Base-by-base conservation (phyloP, 2,888 invertebrate genomes). In the Clostera curtula region DNA sequence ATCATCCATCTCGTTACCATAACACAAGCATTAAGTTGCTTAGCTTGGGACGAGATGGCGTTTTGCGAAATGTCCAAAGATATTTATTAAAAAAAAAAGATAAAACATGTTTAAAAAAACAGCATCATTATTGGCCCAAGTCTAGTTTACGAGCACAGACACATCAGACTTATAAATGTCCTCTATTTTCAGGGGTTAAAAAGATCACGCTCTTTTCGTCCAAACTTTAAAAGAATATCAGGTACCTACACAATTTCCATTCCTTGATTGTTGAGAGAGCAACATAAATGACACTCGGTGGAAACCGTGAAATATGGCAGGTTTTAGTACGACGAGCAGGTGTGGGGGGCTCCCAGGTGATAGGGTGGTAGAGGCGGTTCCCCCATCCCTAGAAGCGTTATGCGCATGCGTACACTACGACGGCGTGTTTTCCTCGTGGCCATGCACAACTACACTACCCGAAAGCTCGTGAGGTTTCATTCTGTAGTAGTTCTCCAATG, bases 381-480 rank as follows among this genome's bases (percentile, higher is more conserved):
- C 31, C 43, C 24, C 27, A 31, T 38, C 29, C 37, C 28, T 37
- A 34, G 27, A 38, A 29, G 37, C 29, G 40, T 27, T 35, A 36
- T 31, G 59, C 82, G 80, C 82, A 74, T 65, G 80, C 77, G 73
- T 70, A 68, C 63, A 60, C 61, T 62, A 65, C 56, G 39, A 47
- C 70, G 64, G 66, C 79, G 71, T 80, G 75, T 56, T 71, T 59
- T 60, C 73, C 77, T 75, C 79, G 79, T 79, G 74, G 47, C 49
- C 51, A 45, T 54, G 41, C 54, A 47, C 56, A 45, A 49, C 49
- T 49, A 41, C 34, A 43, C 42, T 40, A 37, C 34, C 38, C 35
- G 30, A 43, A 29, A 12, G 25, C 29, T 25, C 20, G 36, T 29
- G 27, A 32, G 29, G 36, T 31, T 34, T 25, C 31, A 32, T 25